Percentiles rank a stretch among this genome's conserved stretches.
Evolutionary conservation across 1,140 invertebrate species (phyloP).

Genomic region (Littorina saxatilis): DNA sequence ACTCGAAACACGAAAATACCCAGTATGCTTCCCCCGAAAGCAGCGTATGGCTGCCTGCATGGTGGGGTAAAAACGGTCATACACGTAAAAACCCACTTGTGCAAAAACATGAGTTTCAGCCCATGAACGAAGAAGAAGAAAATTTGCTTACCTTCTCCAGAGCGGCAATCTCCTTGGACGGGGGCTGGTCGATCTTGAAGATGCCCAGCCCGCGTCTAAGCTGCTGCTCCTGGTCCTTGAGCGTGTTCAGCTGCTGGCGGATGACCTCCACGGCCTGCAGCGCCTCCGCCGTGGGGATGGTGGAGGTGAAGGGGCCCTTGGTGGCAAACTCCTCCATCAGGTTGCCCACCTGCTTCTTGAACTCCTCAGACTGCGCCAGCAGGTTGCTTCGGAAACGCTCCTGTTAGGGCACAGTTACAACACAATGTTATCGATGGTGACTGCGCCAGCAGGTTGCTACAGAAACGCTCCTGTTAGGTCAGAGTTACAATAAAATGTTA

Average conservation of each 20-base stretch:
- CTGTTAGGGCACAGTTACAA: constrained; percentile 49
- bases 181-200: constrained; percentile 85
- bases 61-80: too few relatives aligned
- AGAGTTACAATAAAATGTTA: too few relatives aligned
- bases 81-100: too few relatives aligned
- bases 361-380: constrained; percentile 81
- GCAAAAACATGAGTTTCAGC: too few relatives aligned
- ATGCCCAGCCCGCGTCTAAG: constrained; percentile 83
- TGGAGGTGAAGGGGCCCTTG: constrained; percentile 78
- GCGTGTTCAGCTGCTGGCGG: constrained; percentile 78
- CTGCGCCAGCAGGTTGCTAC: too few relatives aligned
- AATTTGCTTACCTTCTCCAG: constrained; percentile 84
- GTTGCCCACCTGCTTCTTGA: constrained; percentile 80
- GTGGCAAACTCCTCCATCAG: constrained; percentile 82
- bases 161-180: constrained; percentile 82
- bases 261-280: constrained; percentile 80
- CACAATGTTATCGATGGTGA: background rate
- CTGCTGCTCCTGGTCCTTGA: constrained; percentile 82
- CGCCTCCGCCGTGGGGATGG: constrained; percentile 78
- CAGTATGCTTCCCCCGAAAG: too few relatives aligned
- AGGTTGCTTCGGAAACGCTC: constrained; percentile 84
- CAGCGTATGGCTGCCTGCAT: too few relatives aligned
- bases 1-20: too few relatives aligned
- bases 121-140: too few relatives aligned
- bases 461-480: too few relatives aligned